Evolutionary conservation across 2,888 invertebrate species (phyloP).

Genomic region (Antheraea assamensis): DNA sequence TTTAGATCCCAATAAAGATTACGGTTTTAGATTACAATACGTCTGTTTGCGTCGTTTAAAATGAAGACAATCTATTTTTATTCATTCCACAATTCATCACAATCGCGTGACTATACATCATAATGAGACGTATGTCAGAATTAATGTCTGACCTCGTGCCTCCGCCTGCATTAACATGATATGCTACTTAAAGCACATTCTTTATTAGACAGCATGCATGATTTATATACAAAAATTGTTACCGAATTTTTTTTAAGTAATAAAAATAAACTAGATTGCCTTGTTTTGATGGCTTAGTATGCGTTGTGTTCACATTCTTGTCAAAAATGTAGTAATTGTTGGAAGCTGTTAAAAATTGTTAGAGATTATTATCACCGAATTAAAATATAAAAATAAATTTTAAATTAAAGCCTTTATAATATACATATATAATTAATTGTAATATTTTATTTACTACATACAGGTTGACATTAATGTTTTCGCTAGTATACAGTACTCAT

Average conservation of each 20-base stretch:
- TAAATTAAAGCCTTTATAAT: too few relatives aligned
- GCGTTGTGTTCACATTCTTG: neutral
- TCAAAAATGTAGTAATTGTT: neutral
- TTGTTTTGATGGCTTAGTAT: neutral
- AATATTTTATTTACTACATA: too few relatives aligned
- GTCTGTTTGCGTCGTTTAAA: conserved; percentile 30
- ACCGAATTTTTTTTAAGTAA: neutral
- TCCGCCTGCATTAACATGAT: conserved; percentile 39
- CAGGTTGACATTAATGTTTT: too few relatives aligned
- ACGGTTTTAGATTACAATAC: conserved; percentile 27
- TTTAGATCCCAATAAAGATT: conserved; percentile 2
- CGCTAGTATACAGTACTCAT: too few relatives aligned
- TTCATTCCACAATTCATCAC: conserved; percentile 33
- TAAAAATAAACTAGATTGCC: neutral
- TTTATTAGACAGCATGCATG: conserved; percentile 26
- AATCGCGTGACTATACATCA: conserved; percentile 52
- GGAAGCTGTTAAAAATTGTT: neutral
- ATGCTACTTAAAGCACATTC: conserved; percentile 23
- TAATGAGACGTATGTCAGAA: conserved; percentile 56
- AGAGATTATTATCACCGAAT: neutral
- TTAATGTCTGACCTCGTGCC: conserved; percentile 48
- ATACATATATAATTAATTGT: too few relatives aligned
- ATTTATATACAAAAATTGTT: conserved; percentile 22
- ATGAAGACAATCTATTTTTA: conserved; percentile 26
- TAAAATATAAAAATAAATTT: too few relatives aligned